Evolutionary conservation across 2,113 vertebrate genomes (phyloP).

Genomic region (Heterochromis multidens): DNA sequence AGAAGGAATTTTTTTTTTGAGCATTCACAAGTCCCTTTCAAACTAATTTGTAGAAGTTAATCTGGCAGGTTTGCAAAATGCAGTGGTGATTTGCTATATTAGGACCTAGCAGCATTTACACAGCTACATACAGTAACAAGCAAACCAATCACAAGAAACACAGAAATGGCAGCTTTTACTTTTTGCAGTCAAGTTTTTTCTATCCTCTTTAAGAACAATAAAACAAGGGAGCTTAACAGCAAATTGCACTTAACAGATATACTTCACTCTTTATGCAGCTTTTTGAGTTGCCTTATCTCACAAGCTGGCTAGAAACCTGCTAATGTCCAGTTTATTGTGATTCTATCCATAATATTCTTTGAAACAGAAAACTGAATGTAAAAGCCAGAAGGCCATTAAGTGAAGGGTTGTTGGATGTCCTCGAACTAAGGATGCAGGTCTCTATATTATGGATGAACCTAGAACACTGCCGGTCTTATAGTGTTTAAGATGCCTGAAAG

Average conservation of each 20-base stretch:
- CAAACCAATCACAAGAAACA: background rate
- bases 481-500: constrained; percentile 23
- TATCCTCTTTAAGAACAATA: background rate
- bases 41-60: background rate
- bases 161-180: background rate
- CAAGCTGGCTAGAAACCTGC: background rate
- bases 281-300: background rate
- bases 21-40: background rate
- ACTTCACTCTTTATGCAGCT: background rate
- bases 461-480: background rate
- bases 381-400: background rate
- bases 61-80: background rate
- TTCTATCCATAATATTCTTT: background rate
- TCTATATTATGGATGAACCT: background rate
- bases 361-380: background rate
- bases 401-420: background rate
- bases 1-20: background rate
- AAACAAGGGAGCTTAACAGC: background rate
- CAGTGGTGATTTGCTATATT: background rate
- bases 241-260: background rate
- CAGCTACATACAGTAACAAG: background rate
- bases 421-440: background rate
- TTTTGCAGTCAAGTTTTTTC: background rate
- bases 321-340: background rate
- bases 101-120: background rate